Conservation (phyloP, 2,888 invertebrate genomes). For the Hypsopygia costalis region DNA sequence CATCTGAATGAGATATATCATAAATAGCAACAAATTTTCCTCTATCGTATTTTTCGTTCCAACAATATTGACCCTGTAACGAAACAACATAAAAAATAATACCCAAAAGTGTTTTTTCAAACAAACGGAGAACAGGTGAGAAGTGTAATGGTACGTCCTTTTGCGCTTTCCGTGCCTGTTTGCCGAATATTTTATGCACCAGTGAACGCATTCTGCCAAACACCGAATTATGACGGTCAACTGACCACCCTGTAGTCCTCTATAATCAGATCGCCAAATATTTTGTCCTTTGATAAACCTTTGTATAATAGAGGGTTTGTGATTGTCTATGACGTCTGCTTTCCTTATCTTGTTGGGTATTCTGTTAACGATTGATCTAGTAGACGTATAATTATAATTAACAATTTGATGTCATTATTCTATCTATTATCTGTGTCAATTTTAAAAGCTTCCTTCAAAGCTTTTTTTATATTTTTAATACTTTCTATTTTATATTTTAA, state of each 20-base stretch:
- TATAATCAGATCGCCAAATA: conserved; percentile 75
- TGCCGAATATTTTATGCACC: conserved; percentile 76
- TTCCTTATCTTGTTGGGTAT: conserved; percentile 3
- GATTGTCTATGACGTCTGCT: background rate
- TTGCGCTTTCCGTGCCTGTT: conserved; percentile 55
- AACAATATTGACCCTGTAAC: background rate
- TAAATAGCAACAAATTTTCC: no score
- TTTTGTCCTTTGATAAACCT: conserved; percentile 59
- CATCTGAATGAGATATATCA: no score
- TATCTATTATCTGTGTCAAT: no score
- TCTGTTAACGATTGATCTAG: background rate
- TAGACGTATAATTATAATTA: no score
- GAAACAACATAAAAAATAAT: background rate
- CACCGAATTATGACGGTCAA: conserved; percentile 77
- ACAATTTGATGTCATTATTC: no score
- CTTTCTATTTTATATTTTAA: no score
- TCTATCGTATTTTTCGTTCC: no score
- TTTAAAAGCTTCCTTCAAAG: no score
- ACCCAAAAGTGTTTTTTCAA: conserved; percentile 19
- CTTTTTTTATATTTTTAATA: no score
- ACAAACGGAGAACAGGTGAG: conserved; percentile 52
- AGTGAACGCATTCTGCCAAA: conserved; percentile 58
- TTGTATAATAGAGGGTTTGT: conserved; percentile 29
- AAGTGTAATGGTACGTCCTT: conserved; percentile 67
- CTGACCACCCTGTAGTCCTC: conserved; percentile 57